Evolutionary conservation across 2,113 vertebrate species (phyloP).

Genomic region (Tenrec ecaudatus): DNA sequence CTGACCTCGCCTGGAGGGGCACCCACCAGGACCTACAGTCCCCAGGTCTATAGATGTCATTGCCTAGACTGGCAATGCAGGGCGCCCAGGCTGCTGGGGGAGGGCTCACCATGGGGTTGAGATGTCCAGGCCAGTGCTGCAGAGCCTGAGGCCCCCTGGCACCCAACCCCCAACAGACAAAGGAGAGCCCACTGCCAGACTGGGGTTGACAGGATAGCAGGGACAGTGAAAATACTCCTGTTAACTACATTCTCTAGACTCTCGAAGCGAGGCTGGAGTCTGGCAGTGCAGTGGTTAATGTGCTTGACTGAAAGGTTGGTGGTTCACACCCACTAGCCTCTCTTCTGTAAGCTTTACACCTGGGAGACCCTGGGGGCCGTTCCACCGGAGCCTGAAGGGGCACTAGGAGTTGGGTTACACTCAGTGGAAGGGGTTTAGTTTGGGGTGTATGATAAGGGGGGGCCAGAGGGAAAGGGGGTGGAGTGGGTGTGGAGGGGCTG

Average conservation of each 20-base stretch:
- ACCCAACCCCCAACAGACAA: background rate
- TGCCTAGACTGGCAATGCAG: background rate
- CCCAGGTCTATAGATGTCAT: accelerated
- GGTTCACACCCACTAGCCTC: background rate
- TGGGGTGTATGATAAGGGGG: background rate
- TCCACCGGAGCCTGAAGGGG: background rate
- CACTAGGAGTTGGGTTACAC: background rate
- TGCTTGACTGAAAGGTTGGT: background rate
- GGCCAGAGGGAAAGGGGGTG: background rate
- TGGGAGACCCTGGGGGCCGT: background rate
- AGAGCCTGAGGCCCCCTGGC: no score
- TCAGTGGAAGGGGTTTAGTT: background rate
- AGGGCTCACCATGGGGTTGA: background rate
- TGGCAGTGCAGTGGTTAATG: background rate
- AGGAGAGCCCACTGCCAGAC: accelerated
- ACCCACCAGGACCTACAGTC: accelerated
- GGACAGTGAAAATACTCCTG: accelerated
- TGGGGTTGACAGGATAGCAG: no score
- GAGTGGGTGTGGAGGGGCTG: background rate
- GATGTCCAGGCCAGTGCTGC: background rate
- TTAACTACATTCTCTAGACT: background rate
- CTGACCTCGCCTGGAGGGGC: background rate
- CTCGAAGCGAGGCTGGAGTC: background rate
- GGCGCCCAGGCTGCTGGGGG: background rate
- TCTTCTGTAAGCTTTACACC: background rate